Conservation (phyloP, 1,140 invertebrate genomes). For the Macrobrachium nipponense region DNA sequence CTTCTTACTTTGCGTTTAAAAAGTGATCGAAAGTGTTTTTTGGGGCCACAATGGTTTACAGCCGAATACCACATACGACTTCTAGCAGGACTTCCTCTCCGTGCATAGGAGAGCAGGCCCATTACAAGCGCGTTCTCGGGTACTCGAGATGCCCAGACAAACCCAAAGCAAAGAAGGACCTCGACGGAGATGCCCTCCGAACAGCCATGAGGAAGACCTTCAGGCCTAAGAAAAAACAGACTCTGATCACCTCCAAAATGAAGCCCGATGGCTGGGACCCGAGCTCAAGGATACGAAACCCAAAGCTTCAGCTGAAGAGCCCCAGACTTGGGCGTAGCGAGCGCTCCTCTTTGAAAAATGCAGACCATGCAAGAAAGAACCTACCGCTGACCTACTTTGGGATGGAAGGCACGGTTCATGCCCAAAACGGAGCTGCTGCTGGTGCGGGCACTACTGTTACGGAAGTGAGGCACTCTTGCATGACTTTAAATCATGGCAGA, state of each 20-base stretch:
- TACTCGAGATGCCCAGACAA: conserved; percentile 8
- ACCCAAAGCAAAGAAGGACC: conserved; percentile 1
- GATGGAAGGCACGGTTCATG: too few relatives aligned
- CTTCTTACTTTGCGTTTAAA: too few relatives aligned
- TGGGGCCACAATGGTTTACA: neutral
- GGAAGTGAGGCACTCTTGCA: too few relatives aligned
- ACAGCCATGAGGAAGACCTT: conserved; percentile 10
- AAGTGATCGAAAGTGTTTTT: too few relatives aligned
- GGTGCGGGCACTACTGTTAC: too few relatives aligned
- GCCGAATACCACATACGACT: too few relatives aligned
- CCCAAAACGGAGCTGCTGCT: too few relatives aligned
- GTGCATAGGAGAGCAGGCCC: neutral
- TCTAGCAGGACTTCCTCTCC: neutral
- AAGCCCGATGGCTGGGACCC: neutral
- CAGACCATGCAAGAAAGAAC: too few relatives aligned
- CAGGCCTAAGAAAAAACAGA: neutral
- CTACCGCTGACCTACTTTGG: too few relatives aligned
- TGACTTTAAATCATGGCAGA: neutral
- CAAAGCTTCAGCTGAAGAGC: conserved; percentile 1
- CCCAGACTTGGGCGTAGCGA: neutral
- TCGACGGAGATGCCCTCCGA: conserved; percentile 12
- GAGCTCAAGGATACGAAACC: neutral
- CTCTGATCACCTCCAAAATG: too few relatives aligned
- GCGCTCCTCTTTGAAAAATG: neutral
- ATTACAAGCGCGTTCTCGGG: conserved; percentile 39